Conservation (phyloP, 2,797 vertebrate species). For the Phataginus tricuspis region DNA sequence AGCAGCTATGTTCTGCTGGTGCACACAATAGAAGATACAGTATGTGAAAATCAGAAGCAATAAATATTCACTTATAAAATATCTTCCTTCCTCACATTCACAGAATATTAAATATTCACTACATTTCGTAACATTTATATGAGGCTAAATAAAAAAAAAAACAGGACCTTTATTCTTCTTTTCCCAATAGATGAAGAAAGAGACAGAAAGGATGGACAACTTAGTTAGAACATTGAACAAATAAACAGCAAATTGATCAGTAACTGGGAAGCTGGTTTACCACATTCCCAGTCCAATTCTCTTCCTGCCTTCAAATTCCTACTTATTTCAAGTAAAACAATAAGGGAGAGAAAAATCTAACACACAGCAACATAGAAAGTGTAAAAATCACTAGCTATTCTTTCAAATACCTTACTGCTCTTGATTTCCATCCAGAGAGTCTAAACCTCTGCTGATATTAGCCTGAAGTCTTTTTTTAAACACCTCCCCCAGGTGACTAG, state of each 20-base stretch:
- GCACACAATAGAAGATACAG: background rate
- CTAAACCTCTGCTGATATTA: background rate
- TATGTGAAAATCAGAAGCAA: background rate
- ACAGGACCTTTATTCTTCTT: background rate
- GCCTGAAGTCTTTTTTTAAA: background rate
- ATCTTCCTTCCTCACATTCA: background rate
- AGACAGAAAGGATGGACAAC: background rate
- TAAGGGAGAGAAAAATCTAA: background rate
- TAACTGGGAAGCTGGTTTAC: background rate
- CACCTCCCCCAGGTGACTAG: background rate
- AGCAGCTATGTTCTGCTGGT: background rate
- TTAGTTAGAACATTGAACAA: background rate
- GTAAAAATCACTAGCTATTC: background rate
- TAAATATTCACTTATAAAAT: background rate
- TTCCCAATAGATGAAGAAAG: background rate
- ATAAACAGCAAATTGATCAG: background rate
- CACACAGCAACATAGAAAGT: background rate
- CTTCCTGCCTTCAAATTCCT: background rate
- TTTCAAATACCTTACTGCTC: background rate
- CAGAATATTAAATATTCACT: background rate
- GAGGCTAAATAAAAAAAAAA: conserved; percentile 2
- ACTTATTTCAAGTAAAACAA: conserved; percentile 22
- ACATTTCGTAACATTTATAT: background rate
- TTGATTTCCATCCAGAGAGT: background rate
- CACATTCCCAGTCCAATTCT: background rate